These are phyloP conservation scores for Eubucco bourcierii DNA, from an alignment of 2,113 vertebrate species.

Conservation along the genomic window DNA sequence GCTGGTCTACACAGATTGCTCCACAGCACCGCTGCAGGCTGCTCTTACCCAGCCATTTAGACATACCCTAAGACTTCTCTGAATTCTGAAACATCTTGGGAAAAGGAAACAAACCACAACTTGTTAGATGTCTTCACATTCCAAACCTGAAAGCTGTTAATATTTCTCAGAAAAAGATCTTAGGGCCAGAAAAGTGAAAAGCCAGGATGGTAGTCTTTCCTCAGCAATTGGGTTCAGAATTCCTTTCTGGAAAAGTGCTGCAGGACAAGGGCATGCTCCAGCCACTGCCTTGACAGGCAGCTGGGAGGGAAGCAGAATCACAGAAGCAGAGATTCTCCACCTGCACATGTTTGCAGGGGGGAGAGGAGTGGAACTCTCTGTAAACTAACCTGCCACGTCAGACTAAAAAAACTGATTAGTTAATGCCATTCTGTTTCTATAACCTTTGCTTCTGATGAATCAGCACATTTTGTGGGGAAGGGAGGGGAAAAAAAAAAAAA, in stretches of 20 bases:
- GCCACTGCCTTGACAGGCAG: not conserved
- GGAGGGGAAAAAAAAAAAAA: no score
- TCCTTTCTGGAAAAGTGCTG: not conserved
- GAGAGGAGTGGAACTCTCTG: not conserved
- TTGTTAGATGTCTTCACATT: not conserved
- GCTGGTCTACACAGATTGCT: not conserved
- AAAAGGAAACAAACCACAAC: not conserved
- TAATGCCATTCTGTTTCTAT: not conserved
- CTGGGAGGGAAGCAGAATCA: not conserved
- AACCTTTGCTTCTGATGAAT: slow-evolving; percentile 18
- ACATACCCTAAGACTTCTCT: not conserved
- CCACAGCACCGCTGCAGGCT: not conserved
- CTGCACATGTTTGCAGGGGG: not conserved
- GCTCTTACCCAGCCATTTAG: not conserved
- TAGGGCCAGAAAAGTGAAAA: not conserved
- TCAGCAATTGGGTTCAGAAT: not conserved
- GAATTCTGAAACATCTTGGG: not conserved
- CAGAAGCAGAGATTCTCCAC: not conserved
- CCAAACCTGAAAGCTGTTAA: not conserved
- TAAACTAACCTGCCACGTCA: accelerated
- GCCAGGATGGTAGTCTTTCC: not conserved
- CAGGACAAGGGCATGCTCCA: not conserved
- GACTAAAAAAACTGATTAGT: not conserved
- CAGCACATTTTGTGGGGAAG: not conserved
- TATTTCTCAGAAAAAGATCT: not conserved